A percentile compares a stretch with the other conserved stretches of the same genome.
Evolutionary conservation across 2,113 vertebrate genomes (phyloP).

Genomic region (Chamaetylas fuelleborni): DNA sequence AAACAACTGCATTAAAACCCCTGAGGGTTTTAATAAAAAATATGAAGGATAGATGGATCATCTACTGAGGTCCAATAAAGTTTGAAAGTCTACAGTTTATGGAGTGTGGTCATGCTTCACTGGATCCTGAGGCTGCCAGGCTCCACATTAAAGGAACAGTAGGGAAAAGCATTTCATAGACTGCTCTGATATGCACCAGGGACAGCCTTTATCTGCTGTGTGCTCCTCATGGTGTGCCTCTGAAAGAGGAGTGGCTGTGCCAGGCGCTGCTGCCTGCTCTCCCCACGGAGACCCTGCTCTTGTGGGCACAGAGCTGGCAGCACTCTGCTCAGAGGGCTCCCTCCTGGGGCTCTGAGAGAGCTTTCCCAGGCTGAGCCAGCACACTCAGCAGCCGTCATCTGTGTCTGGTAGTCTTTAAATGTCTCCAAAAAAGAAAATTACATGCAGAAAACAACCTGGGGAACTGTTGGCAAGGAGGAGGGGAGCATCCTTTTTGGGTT

Average conservation of each 20-base stretch:
- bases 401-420: not conserved
- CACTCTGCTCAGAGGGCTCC: not conserved
- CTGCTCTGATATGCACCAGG: not conserved
- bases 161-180: not conserved
- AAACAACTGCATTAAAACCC: not conserved
- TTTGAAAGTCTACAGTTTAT: not conserved
- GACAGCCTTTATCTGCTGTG: not conserved
- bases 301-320: not conserved
- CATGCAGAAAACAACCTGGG: not conserved
- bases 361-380: not conserved
- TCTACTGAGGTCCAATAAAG: not conserved
- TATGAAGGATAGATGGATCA: not conserved
- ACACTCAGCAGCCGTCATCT: rapidly evolving
- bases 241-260: not conserved
- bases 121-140: not conserved
- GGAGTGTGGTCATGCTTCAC: not conserved
- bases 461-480: not conserved
- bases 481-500: not conserved
- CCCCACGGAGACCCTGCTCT: not conserved
- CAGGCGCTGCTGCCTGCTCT: not conserved
- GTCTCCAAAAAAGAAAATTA: not conserved
- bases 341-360: not conserved
- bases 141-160: not conserved
- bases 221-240: not conserved
- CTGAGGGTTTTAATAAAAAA: not conserved